A percentile compares a stretch with the other conserved stretches of the same genome.
These are phyloP conservation scores for Mesocentrotus franciscanus DNA, from an alignment of 53 echinoderm and acorn worm genomes.

Conservation along the genomic window DNA sequence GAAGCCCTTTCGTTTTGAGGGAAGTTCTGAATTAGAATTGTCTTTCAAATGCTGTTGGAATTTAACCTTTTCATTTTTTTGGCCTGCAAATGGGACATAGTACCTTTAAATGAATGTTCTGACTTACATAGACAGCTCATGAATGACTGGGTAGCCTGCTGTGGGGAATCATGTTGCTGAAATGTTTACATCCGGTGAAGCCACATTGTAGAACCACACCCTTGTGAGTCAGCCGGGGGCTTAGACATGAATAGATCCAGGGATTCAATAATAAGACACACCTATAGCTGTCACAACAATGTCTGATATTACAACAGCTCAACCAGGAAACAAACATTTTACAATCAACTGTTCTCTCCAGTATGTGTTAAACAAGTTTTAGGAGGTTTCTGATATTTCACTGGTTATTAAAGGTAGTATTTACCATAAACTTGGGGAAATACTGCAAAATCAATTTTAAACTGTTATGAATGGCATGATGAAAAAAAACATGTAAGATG, in stretches of 20 bases:
- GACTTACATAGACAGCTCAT: background rate
- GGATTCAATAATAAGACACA: background rate
- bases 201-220: conserved; percentile 10
- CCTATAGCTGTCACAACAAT: background rate
- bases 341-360: background rate
- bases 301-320: background rate
- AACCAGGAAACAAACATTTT: background rate
- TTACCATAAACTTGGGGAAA: background rate
- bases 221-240: background rate
- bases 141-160: conserved; percentile 8
- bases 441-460: background rate
- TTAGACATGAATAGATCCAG: background rate
- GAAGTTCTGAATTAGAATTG: too few species aligned
- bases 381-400: background rate
- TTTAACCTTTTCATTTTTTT: too few species aligned
- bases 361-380: background rate
- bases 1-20: too few species aligned
- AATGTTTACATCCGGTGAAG: conserved; percentile 4
- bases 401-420: background rate
- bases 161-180: background rate
- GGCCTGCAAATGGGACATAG: too few species aligned
- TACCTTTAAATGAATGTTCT: background rate
- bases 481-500: too few species aligned
- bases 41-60: too few species aligned
- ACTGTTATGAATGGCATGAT: too few species aligned